Conservation (phyloP, 2,888 invertebrate genomes). For the Orthosia gracilis region DNA sequence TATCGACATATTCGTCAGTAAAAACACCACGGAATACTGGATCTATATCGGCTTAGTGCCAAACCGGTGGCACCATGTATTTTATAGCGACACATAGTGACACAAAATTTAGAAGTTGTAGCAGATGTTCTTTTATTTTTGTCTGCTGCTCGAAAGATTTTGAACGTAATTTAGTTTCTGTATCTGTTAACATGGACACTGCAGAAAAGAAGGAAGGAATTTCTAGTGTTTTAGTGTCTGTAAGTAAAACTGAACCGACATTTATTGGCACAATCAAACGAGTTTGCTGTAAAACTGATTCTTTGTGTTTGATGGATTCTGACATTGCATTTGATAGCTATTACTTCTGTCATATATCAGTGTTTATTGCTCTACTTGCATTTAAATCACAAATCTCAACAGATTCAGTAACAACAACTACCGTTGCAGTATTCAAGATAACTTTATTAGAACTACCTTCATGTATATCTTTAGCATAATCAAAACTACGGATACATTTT, state of each 20-base stretch:
- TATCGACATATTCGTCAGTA: slow-evolving; percentile 45
- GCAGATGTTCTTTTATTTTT: slow-evolving; percentile 50
- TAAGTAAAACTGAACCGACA: slow-evolving; percentile 15
- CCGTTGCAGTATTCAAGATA: slow-evolving; percentile 12
- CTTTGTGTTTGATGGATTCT: slow-evolving; percentile 10
- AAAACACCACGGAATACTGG: slow-evolving; percentile 66
- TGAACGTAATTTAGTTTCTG: slow-evolving; percentile 54
- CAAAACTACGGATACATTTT: slow-evolving; percentile 5
- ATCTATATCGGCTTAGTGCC: slow-evolving; percentile 78
- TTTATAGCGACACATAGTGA: slow-evolving; percentile 82
- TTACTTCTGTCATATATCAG: background rate
- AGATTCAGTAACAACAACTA: slow-evolving; percentile 1
- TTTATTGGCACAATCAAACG: slow-evolving; percentile 17
- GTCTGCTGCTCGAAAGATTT: slow-evolving; percentile 38
- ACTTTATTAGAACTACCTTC: slow-evolving; percentile 21
- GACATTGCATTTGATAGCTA: slow-evolving; percentile 10
- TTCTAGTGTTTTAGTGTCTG: slow-evolving; percentile 20
- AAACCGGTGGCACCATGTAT: slow-evolving; percentile 75
- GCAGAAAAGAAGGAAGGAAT: slow-evolving; percentile 20
- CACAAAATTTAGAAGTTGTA: slow-evolving; percentile 57
- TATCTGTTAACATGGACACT: slow-evolving; percentile 16
- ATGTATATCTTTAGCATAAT: background rate
- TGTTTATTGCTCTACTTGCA: slow-evolving; percentile 1
- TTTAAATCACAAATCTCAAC: slow-evolving; percentile 1
- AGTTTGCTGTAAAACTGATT: slow-evolving; percentile 2